Evolutionary conservation across 2,888 invertebrate genomes (phyloP).

Genomic region (Rotaria magnacalcarata): DNA sequence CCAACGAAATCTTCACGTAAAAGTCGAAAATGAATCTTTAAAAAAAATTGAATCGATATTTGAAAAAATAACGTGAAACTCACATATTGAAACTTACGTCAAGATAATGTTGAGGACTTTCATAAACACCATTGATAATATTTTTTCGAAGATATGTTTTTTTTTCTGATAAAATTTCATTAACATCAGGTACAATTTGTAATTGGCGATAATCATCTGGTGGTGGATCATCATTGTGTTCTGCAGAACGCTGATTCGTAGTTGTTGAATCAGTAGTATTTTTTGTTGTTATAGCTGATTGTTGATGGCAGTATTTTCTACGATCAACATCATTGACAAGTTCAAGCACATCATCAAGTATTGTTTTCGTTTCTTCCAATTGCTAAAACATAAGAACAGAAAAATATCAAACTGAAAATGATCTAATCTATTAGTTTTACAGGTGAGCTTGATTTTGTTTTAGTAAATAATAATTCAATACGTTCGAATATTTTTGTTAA

Average conservation of each 20-base stretch:
- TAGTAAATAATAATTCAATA: neutral
- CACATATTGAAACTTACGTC: conserved; percentile 61
- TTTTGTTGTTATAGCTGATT: neutral
- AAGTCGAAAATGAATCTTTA: conserved; percentile 67
- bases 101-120: conserved; percentile 69
- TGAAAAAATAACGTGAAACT: conserved; percentile 50
- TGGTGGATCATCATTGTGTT: neutral
- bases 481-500: neutral
- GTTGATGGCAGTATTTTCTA: neutral
- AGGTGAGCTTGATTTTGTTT: neutral
- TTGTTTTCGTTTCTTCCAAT: neutral
- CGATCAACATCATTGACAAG: neutral
- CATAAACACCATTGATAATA: conserved; percentile 66
- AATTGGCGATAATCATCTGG: conserved; percentile 53
- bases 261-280: neutral
- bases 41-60: neutral
- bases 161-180: conserved; percentile 52
- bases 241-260: neutral
- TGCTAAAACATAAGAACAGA: neutral
- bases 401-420: neutral
- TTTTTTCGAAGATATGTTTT: conserved; percentile 63
- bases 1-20: conserved; percentile 75
- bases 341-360: neutral
- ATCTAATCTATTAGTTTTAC: neutral
- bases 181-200: conserved; percentile 50